Base-by-base conservation (phyloP, 2,113 vertebrate species). In the Callipepla squamata region DNA sequence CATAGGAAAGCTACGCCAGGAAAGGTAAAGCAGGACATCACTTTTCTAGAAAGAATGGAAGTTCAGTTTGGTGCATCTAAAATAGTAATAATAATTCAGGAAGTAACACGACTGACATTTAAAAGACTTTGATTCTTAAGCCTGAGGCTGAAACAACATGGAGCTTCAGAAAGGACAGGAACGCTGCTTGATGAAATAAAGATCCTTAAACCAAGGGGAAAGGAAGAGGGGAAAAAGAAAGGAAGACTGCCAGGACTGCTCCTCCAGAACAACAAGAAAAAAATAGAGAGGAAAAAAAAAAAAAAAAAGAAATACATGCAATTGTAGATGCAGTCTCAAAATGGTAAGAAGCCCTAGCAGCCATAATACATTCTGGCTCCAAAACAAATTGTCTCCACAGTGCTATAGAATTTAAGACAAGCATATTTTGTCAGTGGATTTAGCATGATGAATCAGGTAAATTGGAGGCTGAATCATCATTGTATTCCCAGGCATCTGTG, bases 391-490 rank as follows among this genome's bases (percentile, higher is more conserved):
- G 75, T 75, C 81, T 92, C 26, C 67, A 6, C 70, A 38, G 92
- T 16, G 44, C 79, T 89, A 89, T 0, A 69, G 85, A 87, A 91
- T 91, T 92, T 87, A 73, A 87, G 82, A 40, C 75, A 65, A 77
- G 83, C 45, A 88, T 57, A 89, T 85, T 95, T 89, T 79, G 58
- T 58, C 86, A 38, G 21, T 76, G 89, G 70, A 25, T 92, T 96
- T 89, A 26, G 19, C 74, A 42, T 76, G 80, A 95, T 89, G 91
- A 94, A 93, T 90, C 86, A 89, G 91, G 91, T 67, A 87, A 95
- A 97, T 77, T 83, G 93, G 87, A 94, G 80, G 4, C 85, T 95
- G 87, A 87, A 19, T 80, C 89, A 89, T 77, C 84, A 69, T 58
- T 30, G 2, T 48, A 58, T 81, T 87, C 92, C 84, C 85, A 89